Base-by-base conservation (phyloP, 2,113 vertebrate genomes). In the Dasypus novemcinctus region DNA sequence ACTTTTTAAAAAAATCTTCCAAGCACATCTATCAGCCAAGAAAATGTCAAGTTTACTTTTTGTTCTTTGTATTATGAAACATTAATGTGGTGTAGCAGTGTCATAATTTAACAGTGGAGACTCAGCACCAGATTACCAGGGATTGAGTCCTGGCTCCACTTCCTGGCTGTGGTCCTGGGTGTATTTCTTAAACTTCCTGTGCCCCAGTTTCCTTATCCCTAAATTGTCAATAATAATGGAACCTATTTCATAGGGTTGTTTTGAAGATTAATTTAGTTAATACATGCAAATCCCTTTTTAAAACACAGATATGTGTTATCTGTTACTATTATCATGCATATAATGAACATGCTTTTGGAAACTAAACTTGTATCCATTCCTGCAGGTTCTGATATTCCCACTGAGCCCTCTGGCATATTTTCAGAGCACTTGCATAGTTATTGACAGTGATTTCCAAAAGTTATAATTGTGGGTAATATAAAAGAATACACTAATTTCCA, bases 251-350 rank as follows among this genome's bases (percentile, higher is more conserved):
- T 63, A 43, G 38, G 43, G 23, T 83, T 38, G 49, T 92, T 94
- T 87, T 49, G 31, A 94, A 90, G 57, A 79, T 59, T 82, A 83
- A 90, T 38, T 96, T 88, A 85, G n/a, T 85, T 91, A 83, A 57
- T 36, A 80, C 86, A 20, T 82, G 5, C 74, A 84, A 76, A 92
- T 23, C 23, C 17, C 54, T 88, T 92, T 49, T 49, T 10, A 84
- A 85, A 80, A 80, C 36, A 7, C 4, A 71, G 27, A 1, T 69
- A 71, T 33, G 25, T 93, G 20, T 78, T 91, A 81, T 57, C 36
- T 82, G 27, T 29, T 93, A 2, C 87, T 63, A 63, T 71, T 93
- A 57, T 59, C 91, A 52, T 33, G 46, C 27, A 21, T 71, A 46
- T 63, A 72, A 89, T 86, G 57, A 76, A 57, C 29, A 43, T 64